Percentiles rank a stretch among this genome's conserved stretches.
Conservation (phyloP, 2,113 vertebrate genomes). For the Orthonyx spaldingii region DNA sequence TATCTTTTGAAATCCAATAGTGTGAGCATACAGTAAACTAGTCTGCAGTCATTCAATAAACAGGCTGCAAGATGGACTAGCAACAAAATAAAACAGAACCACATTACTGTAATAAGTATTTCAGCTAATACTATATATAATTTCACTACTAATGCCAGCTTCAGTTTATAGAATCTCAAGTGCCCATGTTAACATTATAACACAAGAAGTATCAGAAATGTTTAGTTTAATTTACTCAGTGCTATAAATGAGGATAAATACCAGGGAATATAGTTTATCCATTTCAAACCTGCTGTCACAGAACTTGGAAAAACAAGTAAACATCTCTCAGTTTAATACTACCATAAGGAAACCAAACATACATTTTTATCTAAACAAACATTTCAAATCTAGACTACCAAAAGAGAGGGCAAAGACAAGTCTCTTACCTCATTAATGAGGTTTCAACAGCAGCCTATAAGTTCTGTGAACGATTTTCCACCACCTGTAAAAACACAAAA, state of each 20-base stretch:
- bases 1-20: neutral
- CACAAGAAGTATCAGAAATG: neutral
- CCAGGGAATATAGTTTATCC: neutral
- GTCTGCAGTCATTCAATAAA: neutral
- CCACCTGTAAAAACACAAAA: neutral
- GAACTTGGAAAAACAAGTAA: neutral
- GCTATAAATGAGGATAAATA: neutral
- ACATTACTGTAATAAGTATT: neutral
- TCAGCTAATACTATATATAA: neutral
- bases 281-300: neutral
- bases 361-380: neutral
- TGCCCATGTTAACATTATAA: neutral
- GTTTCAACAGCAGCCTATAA: fast-evolving
- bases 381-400: neutral
- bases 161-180: neutral
- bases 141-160: neutral
- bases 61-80: neutral
- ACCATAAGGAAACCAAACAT: neutral
- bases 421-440: neutral
- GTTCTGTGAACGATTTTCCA: neutral
- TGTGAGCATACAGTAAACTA: neutral
- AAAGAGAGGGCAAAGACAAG: neutral
- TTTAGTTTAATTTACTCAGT: neutral
- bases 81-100: neutral
- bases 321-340: neutral